Base-by-base conservation (phyloP, 2,888 invertebrate species). In the Endotricha flammealis region DNA sequence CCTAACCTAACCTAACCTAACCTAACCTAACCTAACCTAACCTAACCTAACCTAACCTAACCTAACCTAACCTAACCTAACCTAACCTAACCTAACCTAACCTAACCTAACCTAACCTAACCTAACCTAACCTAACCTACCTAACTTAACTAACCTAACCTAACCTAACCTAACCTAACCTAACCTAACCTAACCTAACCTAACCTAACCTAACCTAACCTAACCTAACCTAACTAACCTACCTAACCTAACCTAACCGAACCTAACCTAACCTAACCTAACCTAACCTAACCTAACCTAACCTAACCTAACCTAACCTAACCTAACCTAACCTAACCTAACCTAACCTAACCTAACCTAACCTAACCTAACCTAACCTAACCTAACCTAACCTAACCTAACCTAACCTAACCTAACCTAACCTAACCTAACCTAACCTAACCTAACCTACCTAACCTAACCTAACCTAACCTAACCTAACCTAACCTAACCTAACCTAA, bases 1-100 rank as follows among this genome's bases (percentile, higher is more conserved):
- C 48, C 48, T 48, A 43, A 45, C 48, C 47, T 47, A 44, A 46
- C 48, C 48, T 46, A 44, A 46, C 48, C 48, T 45, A 46, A 48
- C 17, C 17, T 17, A 17, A 17, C 17, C 17, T 17, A 17, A 42
- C 47, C 47, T 47, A 43, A 46, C 46, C 46, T 46, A 46, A 44
- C 44, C 42, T 42, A 42, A 48, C 38, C 42, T 39, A 46, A 46
- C 39, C 42, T 38, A 41, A 44, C 40, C 44, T 44, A 45, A 46
- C 42, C 43, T 39, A 38, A 45, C 45, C 42, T n/a, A n/a, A n/a
- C n/a, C n/a, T n/a, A n/a, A n/a, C n/a, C n/a, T n/a, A n/a, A n/a
- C n/a, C n/a, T n/a, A n/a, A n/a, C n/a, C n/a, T n/a, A n/a, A n/a
- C n/a, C n/a, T n/a, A n/a, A n/a, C n/a, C n/a, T n/a, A n/a, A n/a